Evolutionary conservation across 2,113 vertebrate species (phyloP).

Genomic region (Bubo scandiacus): DNA sequence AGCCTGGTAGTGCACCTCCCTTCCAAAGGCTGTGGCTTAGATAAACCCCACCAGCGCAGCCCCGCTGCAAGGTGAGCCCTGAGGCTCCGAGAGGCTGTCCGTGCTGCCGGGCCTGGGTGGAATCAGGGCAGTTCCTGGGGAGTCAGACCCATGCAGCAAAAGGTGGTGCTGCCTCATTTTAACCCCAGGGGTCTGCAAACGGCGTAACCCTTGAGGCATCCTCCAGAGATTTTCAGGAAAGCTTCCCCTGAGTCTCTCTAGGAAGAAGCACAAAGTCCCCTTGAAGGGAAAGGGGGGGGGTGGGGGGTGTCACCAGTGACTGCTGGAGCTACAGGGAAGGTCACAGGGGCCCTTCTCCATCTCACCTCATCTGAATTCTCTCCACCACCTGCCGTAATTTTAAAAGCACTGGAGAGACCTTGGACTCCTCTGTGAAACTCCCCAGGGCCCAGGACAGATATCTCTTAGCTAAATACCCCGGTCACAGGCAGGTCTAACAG

Average conservation of each 20-base stretch:
- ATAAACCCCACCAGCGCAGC: not conserved
- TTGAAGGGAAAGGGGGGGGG: not conserved
- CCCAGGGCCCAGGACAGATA: not conserved
- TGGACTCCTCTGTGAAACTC: not conserved
- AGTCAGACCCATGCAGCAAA: no score
- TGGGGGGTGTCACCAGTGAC: accelerated
- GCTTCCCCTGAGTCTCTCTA: accelerated
- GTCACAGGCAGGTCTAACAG: not conserved
- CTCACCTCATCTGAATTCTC: conserved; percentile 4
- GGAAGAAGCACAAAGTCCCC: not conserved
- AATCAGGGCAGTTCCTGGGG: not conserved
- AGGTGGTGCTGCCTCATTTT: not conserved
- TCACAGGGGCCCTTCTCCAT: not conserved
- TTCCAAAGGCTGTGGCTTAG: not conserved
- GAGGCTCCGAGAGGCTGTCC: accelerated
- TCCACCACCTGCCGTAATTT: conserved; percentile 14
- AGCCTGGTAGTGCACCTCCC: not conserved
- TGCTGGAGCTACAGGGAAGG: not conserved
- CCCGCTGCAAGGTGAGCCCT: no score
- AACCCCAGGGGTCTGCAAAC: not conserved
- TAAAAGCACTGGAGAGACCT: not conserved
- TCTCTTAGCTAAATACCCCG: not conserved
- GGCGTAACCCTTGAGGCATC: accelerated
- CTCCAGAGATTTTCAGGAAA: not conserved
- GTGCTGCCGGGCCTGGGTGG: accelerated